A percentile compares a stretch with the other conserved stretches of the same genome.
Evolutionary conservation across 30 jellyfish, hydroid and myxozoan genomes (phyloP).

Genomic region (Aurelia coerulea): DNA sequence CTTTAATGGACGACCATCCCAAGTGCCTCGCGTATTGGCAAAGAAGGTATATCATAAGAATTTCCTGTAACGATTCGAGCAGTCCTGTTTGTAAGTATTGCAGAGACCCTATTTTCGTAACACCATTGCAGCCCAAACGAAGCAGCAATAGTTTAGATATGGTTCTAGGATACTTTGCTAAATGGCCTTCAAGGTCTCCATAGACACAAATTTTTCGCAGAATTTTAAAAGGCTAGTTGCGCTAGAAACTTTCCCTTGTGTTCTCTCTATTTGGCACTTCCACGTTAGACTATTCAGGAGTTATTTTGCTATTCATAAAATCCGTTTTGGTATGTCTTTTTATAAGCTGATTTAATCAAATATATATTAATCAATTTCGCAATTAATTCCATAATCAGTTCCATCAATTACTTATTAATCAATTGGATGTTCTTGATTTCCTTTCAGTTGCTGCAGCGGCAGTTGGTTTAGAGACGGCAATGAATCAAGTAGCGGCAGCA

Average conservation of each 20-base stretch:
- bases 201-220: no score
- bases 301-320: no score
- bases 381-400: no score
- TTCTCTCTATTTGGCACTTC: neutral
- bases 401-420: no score
- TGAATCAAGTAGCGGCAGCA: slow-evolving; percentile 81
- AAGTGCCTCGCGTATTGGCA: neutral
- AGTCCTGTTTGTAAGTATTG: slow-evolving; percentile 1
- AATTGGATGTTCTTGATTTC: neutral
- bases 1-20: neutral
- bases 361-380: no score
- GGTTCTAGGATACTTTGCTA: slow-evolving; percentile 1
- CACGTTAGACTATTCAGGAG: slow-evolving; percentile 11
- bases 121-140: slow-evolving; percentile 8
- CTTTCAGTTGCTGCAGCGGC: slow-evolving; percentile 72
- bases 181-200: slow-evolving; percentile 23
- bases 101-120: slow-evolving; percentile 1
- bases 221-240: no score
- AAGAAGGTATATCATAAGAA: neutral
- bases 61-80: neutral
- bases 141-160: neutral
- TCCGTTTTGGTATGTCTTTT: no score
- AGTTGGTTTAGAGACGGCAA: slow-evolving; percentile 92
- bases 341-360: no score
- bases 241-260: no score